Evolutionary conservation across 1,140 invertebrate genomes (phyloP), one percentile per base, ranked within the genome.

Genomic region (Nebria ingens): DNA sequence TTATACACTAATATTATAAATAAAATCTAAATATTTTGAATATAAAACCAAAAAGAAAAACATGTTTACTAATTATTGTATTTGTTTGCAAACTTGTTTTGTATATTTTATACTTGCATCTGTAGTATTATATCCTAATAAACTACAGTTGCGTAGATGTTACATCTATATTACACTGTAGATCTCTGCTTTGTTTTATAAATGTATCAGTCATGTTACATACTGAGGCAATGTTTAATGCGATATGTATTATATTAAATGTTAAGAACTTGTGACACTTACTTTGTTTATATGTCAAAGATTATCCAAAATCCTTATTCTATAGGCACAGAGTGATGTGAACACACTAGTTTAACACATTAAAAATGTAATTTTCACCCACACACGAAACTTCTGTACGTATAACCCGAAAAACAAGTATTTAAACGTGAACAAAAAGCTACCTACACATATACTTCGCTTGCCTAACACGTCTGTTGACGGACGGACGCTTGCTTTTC

Each of bases 321-420:
- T 45, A 11, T 11, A 45, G 40, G 40, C 40, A 45, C 40, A 12
- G 17, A 45, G 17, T 45, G 6, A 45, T 45, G 40, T 45, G 40
- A 45, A 45, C 40, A 45, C 15, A 6, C 17, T 4, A 45, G 40
- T 45, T 45, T 45, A 34, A 45, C 40, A 45, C 40, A 17, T 45
- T 45, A 12, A 45, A 45, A 12, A 45, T 45, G 9, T 45, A 45
- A 4, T 45, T 11, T 45, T 45, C 40, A 45, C 40, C 40, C 15
- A 45, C 40, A 12, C 40, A 45, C 4, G 3, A 12, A 45, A 12
- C 3, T 4, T 12, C 9, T 17, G 6, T 6, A 11, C 3, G 3
- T 45, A 11, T 45, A 6, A 45, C 17, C 9, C 9, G 17, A 9
- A 45, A 45, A 45, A 45, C 40, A 45, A 45, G 9, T 45, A 45